Percentiles rank a stretch among this genome's conserved stretches.
Conservation (phyloP, 2,797 vertebrate genomes). For the Enteromius unitaeniatus region DNA sequence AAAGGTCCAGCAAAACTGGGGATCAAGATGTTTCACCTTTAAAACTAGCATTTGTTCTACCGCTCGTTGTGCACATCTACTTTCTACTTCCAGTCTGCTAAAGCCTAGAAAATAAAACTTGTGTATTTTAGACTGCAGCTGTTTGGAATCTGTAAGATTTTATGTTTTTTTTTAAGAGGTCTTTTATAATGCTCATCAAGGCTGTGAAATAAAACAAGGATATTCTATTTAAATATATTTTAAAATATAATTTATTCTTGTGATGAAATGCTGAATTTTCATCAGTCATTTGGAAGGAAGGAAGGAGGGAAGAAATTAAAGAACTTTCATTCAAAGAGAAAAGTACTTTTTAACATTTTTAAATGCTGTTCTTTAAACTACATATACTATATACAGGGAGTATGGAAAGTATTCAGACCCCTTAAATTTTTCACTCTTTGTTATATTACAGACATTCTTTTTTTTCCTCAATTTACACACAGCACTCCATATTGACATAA, state of each 20-base stretch:
- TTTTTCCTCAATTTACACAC: no score
- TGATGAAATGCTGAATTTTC: background rate
- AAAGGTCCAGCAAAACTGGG: constrained; percentile 2
- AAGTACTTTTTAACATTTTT: no score
- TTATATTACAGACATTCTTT: no score
- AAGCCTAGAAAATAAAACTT: background rate
- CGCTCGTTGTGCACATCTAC: background rate
- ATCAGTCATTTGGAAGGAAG: background rate
- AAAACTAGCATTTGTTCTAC: background rate
- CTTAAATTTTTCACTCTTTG: no score
- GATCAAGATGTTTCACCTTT: constrained; percentile 20
- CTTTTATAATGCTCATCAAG: background rate
- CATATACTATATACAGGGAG: no score
- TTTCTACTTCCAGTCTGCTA: background rate
- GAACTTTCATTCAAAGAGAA: no score
- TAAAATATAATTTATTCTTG: background rate
- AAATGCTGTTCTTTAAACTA: no score
- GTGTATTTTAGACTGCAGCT: background rate
- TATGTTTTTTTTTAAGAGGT: background rate
- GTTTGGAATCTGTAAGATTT: constrained; percentile 1
- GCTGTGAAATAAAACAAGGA: background rate
- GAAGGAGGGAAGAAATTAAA: no score
- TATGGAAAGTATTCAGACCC: no score
- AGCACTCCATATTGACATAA: no score
- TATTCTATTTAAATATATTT: background rate